These are phyloP conservation scores for Promerops cafer DNA, from an alignment of 2,113 vertebrate species.

Conservation along the genomic window DNA sequence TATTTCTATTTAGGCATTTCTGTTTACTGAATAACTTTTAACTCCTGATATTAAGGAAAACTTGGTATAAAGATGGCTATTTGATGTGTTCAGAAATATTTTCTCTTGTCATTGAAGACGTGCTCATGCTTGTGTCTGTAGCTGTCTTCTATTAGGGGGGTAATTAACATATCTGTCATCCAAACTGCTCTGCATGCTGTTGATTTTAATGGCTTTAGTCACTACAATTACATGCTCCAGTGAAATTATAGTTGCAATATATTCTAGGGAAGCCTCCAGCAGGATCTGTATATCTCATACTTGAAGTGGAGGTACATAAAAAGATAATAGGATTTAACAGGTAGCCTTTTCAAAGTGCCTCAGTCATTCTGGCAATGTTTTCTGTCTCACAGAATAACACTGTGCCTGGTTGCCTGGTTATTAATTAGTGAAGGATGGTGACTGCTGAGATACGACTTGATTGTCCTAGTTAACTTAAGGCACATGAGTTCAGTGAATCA, in stretches of 20 bases:
- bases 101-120: not conserved
- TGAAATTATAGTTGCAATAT: not conserved
- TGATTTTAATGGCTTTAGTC: constrained; percentile 1
- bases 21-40: not conserved
- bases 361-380: not conserved
- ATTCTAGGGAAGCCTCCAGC: not conserved
- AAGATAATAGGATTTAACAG: not conserved
- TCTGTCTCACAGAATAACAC: not conserved
- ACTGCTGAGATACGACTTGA: not conserved
- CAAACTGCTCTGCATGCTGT: not conserved
- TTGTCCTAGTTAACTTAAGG: not conserved
- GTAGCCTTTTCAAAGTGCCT: not conserved
- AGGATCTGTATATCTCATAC: not conserved
- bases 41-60: not conserved
- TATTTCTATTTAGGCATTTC: too few relatives aligned
- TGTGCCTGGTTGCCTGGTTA: not conserved
- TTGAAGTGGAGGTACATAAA: not conserved
- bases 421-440: not conserved
- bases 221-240: not conserved
- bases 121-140: not conserved
- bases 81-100: not conserved
- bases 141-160: not conserved
- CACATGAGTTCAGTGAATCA: not conserved
- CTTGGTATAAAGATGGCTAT: not conserved
- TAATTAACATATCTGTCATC: not conserved